A percentile compares a stretch with the other conserved stretches of the same genome.
Evolutionary conservation across 1,140 invertebrate genomes (phyloP).

Genomic region (Leptestheria dahalacensis): DNA sequence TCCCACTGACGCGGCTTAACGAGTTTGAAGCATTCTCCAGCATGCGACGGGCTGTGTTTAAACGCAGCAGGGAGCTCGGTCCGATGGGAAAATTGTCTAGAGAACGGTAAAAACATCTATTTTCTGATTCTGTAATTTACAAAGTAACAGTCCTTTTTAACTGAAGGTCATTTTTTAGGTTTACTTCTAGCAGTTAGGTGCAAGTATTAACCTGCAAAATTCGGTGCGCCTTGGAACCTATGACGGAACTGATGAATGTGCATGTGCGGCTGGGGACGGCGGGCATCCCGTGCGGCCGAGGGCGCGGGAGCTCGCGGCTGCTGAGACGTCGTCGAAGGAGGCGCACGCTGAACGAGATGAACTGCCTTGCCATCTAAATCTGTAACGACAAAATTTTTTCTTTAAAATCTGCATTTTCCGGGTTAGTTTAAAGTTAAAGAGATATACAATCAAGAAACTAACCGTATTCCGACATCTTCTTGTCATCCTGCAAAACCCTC

Average conservation of each 20-base stretch:
- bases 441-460: constrained; percentile 19
- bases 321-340: constrained; percentile 36
- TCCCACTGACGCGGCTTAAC: constrained; percentile 23
- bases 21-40: constrained; percentile 27
- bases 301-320: not conserved
- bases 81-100: constrained; percentile 17
- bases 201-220: constrained; percentile 11
- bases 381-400: constrained; percentile 27
- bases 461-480: constrained; percentile 75
- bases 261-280: constrained; percentile 2
- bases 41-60: constrained; percentile 31
- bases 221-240: constrained; percentile 17
- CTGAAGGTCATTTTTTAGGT: too few relatives aligned
- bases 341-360: constrained; percentile 72
- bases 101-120: not conserved
- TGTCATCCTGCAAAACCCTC: constrained; percentile 77
- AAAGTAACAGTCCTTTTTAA: too few relatives aligned
- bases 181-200: too few relatives aligned
- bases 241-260: constrained; percentile 15
- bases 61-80: constrained; percentile 29
- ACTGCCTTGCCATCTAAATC: constrained; percentile 84
- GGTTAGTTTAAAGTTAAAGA: not conserved
- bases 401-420: not conserved
- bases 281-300: not conserved
- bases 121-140: too few relatives aligned